Evolutionary conservation across 2,797 vertebrate species (phyloP), one percentile per base, ranked within the genome.

Genomic region (Alectoris magna): DNA sequence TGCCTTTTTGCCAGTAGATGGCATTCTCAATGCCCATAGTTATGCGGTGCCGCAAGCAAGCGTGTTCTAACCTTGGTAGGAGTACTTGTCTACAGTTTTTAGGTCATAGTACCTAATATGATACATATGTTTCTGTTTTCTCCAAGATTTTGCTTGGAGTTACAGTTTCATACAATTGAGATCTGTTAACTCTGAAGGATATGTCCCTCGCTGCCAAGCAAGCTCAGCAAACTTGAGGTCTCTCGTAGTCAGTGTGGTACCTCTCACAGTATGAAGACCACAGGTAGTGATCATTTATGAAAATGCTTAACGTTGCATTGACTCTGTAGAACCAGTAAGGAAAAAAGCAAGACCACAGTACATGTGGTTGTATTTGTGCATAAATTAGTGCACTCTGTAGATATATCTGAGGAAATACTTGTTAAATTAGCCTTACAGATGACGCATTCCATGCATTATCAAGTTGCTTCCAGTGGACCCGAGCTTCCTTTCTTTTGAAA

Each of bases 1-100:
- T 94, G 43, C 17, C 67, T 84, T 84, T 90, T 93, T 92, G 70
- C 91, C 95, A 97, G 94, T 87, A 97, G 95, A 71, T 97, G 94
- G 94, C 94, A 95, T 97, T 94, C 70, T 76, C 81, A 90, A 48
- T 86, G 77, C 14, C 86, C 23, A 5, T 64, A 31, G 31, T 62
- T 48, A 3, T 72, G 39, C 24, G 1, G 1, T 43, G 56, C 43
- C 21, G 31, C 66, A 53, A 84, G 63, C 0, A 1, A 70, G 29
- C 29, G 19, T 22, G 14, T 53, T n/a, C 16, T 51, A 4, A 81
- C 71, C 29, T 29, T 41, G 48, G 6, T 24, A 22, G 31, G 17
- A 87, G 43, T 66, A 44, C 11, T 70, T 76, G 9, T 24, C 10
- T n/a, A 16, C 27, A 63, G 27, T 4, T 83, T 75, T 83, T 88